Conservation (phyloP, 2,888 invertebrate species). For the Isotomurus palustris region DNA sequence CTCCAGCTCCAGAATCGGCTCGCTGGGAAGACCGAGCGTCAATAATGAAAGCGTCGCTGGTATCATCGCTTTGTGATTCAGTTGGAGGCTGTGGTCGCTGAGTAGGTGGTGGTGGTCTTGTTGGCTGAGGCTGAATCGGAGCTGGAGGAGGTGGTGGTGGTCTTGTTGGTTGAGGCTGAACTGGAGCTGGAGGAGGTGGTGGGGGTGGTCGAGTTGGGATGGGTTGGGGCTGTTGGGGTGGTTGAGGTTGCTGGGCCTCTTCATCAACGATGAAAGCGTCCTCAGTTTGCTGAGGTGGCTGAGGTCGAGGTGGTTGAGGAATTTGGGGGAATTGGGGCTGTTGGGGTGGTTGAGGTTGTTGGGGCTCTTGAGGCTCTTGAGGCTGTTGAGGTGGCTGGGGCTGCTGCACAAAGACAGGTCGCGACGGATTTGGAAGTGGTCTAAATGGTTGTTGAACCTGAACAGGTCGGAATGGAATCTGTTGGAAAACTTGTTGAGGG, state of each 20-base stretch:
- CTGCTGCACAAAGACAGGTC: conserved; percentile 9
- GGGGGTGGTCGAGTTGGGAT: not conserved
- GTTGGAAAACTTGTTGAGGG: too few relatives aligned
- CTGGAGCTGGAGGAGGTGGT: conserved; percentile 5
- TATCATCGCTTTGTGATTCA: not conserved
- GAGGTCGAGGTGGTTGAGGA: conserved; percentile 6
- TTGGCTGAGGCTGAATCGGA: not conserved
- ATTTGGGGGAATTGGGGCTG: conserved; percentile 10
- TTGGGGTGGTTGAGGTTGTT: conserved; percentile 11
- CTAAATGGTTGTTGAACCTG: conserved; percentile 4
- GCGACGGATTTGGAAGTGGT: conserved; percentile 9
- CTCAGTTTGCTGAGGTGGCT: conserved; percentile 6
- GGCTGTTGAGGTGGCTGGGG: conserved; percentile 42
- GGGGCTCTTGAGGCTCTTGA: conserved; percentile 40
- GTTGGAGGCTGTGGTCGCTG: not conserved
- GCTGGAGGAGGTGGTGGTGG: conserved; percentile 8
- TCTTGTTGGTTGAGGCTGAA: not conserved
- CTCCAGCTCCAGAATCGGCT: conserved; percentile 3
- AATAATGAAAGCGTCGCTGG: conserved; percentile 4
- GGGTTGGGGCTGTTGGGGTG: not conserved
- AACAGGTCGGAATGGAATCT: conserved; percentile 10
- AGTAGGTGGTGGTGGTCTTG: not conserved
- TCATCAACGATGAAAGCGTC: too few relatives aligned
- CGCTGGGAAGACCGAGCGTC: not conserved
- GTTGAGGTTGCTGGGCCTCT: not conserved